A percentile compares a stretch with the other conserved stretches of the same genome.
Conservation (phyloP, 1,140 invertebrate genomes). For the Eurosta solidaginis region DNA sequence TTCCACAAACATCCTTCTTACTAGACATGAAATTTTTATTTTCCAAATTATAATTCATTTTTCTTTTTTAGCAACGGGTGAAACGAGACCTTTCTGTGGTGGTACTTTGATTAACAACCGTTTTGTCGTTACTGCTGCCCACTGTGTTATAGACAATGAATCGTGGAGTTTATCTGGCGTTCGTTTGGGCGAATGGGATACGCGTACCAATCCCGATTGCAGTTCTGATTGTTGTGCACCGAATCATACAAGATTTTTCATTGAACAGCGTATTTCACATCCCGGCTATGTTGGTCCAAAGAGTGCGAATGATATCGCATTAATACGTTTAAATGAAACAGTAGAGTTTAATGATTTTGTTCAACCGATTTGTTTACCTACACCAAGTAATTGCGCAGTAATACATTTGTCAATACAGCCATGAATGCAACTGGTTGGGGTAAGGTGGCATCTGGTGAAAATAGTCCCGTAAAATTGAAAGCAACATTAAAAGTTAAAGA, state of each 20-base stretch:
- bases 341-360: slow-evolving; percentile 66
- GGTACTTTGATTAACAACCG: slow-evolving; percentile 63
- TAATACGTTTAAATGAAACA: slow-evolving; percentile 68
- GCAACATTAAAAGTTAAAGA: slow-evolving; percentile 39
- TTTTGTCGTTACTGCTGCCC: slow-evolving; percentile 64
- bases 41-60: too few species aligned
- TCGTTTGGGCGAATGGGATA: slow-evolving; percentile 57
- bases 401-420: slow-evolving; percentile 61
- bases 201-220: slow-evolving; percentile 49
- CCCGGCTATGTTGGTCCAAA: slow-evolving; percentile 63
- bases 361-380: slow-evolving; percentile 81
- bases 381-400: slow-evolving; percentile 48
- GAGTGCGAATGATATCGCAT: slow-evolving; percentile 76
- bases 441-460: slow-evolving; percentile 64
- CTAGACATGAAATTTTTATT: too few species aligned
- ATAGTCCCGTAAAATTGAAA: slow-evolving; percentile 42
- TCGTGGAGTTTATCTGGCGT: slow-evolving; percentile 57
- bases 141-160: slow-evolving; percentile 63
- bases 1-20: too few species aligned
- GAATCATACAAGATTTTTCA: slow-evolving; percentile 64
- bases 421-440: slow-evolving; percentile 83
- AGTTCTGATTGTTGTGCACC: slow-evolving; percentile 62
- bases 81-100: slow-evolving; percentile 66
- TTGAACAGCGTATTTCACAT: slow-evolving; percentile 63
- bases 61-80: too few species aligned